Conservation (phyloP, 2,113 vertebrate genomes). For the Centropus bengalensis region DNA sequence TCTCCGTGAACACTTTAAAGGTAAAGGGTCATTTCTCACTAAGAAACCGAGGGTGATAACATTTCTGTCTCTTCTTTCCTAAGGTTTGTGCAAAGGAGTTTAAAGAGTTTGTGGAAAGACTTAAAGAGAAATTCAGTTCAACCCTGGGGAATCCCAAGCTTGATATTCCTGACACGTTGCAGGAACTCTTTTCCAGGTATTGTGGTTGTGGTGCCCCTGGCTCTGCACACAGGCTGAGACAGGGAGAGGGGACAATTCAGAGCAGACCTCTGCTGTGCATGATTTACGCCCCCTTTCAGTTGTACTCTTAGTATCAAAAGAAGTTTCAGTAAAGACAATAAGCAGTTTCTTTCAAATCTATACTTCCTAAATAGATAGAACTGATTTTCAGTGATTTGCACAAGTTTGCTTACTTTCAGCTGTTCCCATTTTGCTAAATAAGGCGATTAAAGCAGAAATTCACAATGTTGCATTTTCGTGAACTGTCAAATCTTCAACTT, state of each 20-base stretch:
- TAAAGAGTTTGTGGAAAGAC: slow-evolving; percentile 85
- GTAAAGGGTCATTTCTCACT: neutral
- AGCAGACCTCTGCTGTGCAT: neutral
- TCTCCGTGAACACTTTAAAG: neutral
- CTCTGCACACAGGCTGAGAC: neutral
- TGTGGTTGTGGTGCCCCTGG: neutral
- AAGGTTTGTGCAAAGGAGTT: slow-evolving; percentile 89
- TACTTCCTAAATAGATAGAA: neutral
- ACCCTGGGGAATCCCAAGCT: slow-evolving; percentile 70
- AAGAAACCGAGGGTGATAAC: neutral
- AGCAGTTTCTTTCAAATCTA: neutral
- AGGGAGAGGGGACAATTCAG: neutral
- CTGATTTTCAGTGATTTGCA: neutral
- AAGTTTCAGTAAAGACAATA: neutral
- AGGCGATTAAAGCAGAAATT: neutral
- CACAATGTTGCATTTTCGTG: neutral
- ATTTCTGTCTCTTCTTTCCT: neutral
- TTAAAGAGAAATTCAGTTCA: slow-evolving; percentile 91
- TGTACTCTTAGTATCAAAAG: neutral
- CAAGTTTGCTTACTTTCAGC: neutral
- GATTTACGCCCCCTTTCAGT: neutral
- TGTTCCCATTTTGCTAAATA: neutral
- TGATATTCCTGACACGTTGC: slow-evolving; percentile 85
- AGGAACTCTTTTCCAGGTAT: slow-evolving; percentile 88
- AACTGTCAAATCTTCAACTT: neutral